Percentiles rank a stretch among this genome's conserved stretches.
Evolutionary conservation across 2,888 invertebrate species (phyloP).

Genomic region (Colostygia pectinataria): DNA sequence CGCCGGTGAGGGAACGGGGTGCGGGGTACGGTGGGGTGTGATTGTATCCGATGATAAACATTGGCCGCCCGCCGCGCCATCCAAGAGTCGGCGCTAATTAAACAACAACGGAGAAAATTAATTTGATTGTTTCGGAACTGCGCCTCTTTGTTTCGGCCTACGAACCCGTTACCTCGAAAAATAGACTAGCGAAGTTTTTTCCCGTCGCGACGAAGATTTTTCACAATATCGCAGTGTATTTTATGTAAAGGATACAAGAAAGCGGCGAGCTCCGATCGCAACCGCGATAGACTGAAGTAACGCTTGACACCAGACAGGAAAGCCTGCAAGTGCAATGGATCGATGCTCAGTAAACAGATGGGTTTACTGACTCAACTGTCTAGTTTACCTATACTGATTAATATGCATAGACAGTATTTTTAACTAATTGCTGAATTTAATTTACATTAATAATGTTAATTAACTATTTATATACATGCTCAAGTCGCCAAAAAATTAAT

Average conservation of each 20-base stretch:
- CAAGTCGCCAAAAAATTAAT: constrained; percentile 6
- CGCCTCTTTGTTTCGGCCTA: constrained; percentile 72
- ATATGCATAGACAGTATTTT: constrained; percentile 8
- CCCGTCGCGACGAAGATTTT: constrained; percentile 46
- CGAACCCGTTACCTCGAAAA: constrained; percentile 72
- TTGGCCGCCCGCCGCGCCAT: constrained; percentile 76
- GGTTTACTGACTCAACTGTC: constrained; percentile 40
- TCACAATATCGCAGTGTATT: constrained; percentile 50
- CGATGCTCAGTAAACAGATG: constrained; percentile 46
- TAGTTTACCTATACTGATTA: constrained; percentile 24
- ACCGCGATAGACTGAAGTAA: constrained; percentile 62
- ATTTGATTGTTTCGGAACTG: constrained; percentile 80
- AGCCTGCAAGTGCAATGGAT: constrained; percentile 65
- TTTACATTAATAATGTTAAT: too few relatives aligned
- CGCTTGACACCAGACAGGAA: constrained; percentile 62
- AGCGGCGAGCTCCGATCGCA: constrained; percentile 51
- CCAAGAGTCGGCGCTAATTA: constrained; percentile 79
- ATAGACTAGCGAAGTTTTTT: constrained; percentile 59
- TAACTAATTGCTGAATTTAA: constrained; percentile 10
- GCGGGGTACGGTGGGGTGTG: constrained; percentile 51
- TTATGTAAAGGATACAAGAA: constrained; percentile 39
- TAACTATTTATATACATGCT: too few relatives aligned
- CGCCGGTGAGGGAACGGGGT: constrained; percentile 43
- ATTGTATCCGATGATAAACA: constrained; percentile 82
- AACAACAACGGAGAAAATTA: constrained; percentile 82